Evolutionary conservation across 2,797 vertebrate species (phyloP).

Genomic region (Nasua narica): DNA sequence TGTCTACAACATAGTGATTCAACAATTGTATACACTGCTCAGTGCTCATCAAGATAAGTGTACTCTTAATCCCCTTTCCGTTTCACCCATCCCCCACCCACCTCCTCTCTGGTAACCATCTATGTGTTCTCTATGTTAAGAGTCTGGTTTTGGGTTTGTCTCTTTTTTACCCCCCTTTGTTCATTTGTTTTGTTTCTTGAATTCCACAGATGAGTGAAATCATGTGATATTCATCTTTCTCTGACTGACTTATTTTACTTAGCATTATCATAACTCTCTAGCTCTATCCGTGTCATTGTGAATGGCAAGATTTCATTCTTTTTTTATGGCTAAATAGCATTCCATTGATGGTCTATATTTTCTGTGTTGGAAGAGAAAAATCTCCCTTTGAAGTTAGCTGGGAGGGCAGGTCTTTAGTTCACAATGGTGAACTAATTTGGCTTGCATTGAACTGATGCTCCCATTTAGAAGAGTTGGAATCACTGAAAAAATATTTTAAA

Average conservation of each 20-base stretch:
- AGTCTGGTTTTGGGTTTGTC: background rate
- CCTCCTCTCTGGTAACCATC: background rate
- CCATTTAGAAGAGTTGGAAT: background rate
- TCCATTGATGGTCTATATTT: background rate
- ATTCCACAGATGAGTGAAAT: background rate
- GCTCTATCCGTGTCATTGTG: background rate
- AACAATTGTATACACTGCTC: background rate
- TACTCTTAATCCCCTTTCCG: background rate
- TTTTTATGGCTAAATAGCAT: background rate
- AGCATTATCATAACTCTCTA: background rate
- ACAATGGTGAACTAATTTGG: background rate
- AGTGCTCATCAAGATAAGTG: background rate
- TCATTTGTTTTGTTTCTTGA: background rate
- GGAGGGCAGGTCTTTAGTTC: background rate
- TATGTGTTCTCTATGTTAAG: background rate
- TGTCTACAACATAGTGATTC: background rate
- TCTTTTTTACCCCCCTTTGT: background rate
- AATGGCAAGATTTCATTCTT: background rate
- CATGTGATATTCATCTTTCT: background rate
- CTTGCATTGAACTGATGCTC: background rate
- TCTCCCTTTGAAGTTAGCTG: background rate
- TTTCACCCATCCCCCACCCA: background rate
- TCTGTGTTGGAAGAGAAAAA: background rate
- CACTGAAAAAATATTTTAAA: background rate
- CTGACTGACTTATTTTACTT: background rate